Evolutionary conservation across 2,888 invertebrate species (phyloP).

Genomic region (Temnothorax rugatulus): DNA sequence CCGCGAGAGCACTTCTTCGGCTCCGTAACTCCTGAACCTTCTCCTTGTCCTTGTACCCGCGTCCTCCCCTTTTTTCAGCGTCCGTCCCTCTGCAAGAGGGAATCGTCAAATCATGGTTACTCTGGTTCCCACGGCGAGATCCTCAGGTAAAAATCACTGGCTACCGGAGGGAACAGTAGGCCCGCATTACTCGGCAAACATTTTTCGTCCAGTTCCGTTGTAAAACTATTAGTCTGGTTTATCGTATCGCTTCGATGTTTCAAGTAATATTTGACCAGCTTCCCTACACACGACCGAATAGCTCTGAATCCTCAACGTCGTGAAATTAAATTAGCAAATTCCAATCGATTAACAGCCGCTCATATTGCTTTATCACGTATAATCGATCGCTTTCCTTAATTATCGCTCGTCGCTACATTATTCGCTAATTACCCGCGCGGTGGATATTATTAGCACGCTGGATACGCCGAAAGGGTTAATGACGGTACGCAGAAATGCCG

Average conservation of each 20-base stretch:
- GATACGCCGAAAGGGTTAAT: constrained; percentile 30
- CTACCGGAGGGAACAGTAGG: neutral
- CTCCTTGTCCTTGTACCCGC: constrained; percentile 45
- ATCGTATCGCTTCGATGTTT: neutral
- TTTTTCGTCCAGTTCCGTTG: neutral
- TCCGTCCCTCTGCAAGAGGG: neutral
- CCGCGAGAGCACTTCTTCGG: constrained; percentile 47
- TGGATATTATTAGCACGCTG: neutral
- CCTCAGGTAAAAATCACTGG: constrained; percentile 19
- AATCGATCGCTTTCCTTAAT: constrained; percentile 11
- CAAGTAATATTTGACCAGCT: neutral
- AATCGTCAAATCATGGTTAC: constrained; percentile 15
- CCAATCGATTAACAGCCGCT: neutral
- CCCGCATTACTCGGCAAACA: neutral
- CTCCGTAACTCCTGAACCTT: constrained; percentile 59
- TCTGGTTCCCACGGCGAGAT: constrained; percentile 36
- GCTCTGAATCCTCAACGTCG: neutral
- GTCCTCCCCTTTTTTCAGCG: neutral
- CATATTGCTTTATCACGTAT: neutral
- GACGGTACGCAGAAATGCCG: constrained; percentile 18
- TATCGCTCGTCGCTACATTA: neutral
- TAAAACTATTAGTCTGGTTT: neutral
- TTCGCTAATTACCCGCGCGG: neutral
- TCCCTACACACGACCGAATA: neutral
- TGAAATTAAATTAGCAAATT: neutral